Evolutionary conservation across 2,113 vertebrate species (phyloP).

Genomic region (Solenodon paradoxus): DNA sequence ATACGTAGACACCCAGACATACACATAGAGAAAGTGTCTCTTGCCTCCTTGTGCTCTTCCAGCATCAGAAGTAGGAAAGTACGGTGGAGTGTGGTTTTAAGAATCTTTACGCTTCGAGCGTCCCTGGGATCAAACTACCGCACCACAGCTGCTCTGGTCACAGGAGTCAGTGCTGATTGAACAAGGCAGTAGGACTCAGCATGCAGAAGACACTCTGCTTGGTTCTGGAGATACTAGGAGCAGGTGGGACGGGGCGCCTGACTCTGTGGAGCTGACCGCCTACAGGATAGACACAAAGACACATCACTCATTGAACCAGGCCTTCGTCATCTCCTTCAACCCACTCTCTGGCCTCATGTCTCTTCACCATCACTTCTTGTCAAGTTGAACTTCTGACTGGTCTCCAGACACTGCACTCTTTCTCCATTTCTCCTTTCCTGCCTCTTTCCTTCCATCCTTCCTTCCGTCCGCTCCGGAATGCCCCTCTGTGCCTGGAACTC

Average conservation of each 20-base stretch:
- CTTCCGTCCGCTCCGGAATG: background rate
- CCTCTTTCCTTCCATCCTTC: background rate
- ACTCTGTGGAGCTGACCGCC: background rate
- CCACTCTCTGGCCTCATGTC: background rate
- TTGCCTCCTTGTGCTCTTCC: background rate
- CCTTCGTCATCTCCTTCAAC: background rate
- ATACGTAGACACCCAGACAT: too few relatives aligned
- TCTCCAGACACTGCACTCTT: background rate
- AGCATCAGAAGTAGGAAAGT: background rate
- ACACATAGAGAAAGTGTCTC: accelerated
- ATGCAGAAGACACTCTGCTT: background rate
- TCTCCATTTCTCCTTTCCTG: background rate
- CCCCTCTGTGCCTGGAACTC: background rate
- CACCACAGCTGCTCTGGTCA: background rate
- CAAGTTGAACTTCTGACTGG: background rate
- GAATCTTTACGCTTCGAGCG: background rate
- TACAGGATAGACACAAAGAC: background rate
- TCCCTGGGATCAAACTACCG: background rate
- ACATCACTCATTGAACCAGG: too few relatives aligned
- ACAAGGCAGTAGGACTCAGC: background rate
- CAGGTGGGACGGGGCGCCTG: background rate
- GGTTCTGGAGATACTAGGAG: background rate
- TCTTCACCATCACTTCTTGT: background rate
- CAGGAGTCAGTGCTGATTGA: background rate
- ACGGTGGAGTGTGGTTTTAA: background rate